Conservation (phyloP, 2,113 vertebrate species). For the Aviceda subcristata region DNA sequence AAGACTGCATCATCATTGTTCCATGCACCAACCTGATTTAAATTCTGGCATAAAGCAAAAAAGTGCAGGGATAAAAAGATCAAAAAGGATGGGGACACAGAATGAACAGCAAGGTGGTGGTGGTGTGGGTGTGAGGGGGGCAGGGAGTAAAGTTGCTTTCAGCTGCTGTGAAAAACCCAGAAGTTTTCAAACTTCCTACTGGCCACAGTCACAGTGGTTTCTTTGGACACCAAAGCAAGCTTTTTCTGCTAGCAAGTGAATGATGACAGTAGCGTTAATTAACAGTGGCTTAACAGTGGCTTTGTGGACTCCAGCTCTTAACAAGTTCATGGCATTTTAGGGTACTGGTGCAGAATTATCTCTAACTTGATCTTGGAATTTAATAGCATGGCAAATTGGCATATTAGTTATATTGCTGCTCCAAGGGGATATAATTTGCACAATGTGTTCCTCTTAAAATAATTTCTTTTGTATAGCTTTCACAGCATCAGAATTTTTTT, state of each 20-base stretch:
- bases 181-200: neutral
- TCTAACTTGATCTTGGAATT: neutral
- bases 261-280: neutral
- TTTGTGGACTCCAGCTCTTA: neutral
- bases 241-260: neutral
- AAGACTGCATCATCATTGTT: neutral
- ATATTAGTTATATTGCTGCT: neutral
- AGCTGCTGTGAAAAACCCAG: neutral
- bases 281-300: neutral
- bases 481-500: neutral
- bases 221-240: neutral
- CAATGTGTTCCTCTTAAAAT: neutral
- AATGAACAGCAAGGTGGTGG: neutral
- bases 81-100: neutral
- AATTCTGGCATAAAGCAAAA: neutral
- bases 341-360: neutral
- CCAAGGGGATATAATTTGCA: neutral
- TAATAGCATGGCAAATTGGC: neutral
- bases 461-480: neutral
- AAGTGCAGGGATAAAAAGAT: neutral
- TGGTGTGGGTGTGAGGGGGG: fast-evolving
- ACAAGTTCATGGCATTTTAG: neutral
- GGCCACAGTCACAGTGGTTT: neutral
- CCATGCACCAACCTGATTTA: neutral
- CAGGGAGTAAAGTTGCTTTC: neutral